Percentiles rank a stretch among this genome's conserved stretches.
These are phyloP conservation scores for Syritta pipiens DNA, from an alignment of 2,888 invertebrate genomes.

Conservation along the genomic window DNA sequence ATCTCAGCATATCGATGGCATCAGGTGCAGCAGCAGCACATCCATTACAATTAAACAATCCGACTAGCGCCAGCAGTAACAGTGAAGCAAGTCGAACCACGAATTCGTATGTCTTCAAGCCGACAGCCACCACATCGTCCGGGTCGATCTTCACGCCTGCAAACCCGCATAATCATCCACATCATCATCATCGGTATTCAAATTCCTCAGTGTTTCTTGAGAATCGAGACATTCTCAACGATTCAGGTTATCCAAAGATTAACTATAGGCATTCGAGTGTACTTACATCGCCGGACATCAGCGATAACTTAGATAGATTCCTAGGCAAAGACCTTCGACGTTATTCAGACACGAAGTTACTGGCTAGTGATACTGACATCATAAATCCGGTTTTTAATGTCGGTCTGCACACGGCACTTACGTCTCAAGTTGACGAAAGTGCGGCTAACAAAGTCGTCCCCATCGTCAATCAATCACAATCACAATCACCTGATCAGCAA, in stretches of 20 bases:
- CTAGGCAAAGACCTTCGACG: constrained; percentile 76
- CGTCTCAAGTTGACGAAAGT: constrained; percentile 35
- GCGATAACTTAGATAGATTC: constrained; percentile 73
- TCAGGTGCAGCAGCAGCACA: constrained; percentile 50
- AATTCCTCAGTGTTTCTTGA: constrained; percentile 79
- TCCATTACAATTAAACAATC: constrained; percentile 54
- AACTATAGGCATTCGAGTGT: constrained; percentile 77
- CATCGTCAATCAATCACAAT: too few species aligned
- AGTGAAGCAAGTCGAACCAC: constrained; percentile 66
- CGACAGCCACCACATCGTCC: constrained; percentile 50
- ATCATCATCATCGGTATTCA: constrained; percentile 75
- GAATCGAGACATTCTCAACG: constrained; percentile 79
- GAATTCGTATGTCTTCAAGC: constrained; percentile 69
- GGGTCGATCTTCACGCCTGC: constrained; percentile 51
- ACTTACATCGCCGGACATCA: constrained; percentile 73
- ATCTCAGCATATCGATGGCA: constrained; percentile 73
- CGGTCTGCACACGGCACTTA: constrained; percentile 57
- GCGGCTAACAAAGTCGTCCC: constrained; percentile 25
- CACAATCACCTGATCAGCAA: too few species aligned
- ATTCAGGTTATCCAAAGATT: constrained; percentile 77
- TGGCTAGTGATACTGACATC: constrained; percentile 73
- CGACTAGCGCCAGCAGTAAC: constrained; percentile 52
- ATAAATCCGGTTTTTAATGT: constrained; percentile 72
- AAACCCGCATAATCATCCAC: constrained; percentile 53
- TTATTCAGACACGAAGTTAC: constrained; percentile 79